Conservation (phyloP, 2,888 invertebrate genomes). For the Syrphus vitripennis region DNA sequence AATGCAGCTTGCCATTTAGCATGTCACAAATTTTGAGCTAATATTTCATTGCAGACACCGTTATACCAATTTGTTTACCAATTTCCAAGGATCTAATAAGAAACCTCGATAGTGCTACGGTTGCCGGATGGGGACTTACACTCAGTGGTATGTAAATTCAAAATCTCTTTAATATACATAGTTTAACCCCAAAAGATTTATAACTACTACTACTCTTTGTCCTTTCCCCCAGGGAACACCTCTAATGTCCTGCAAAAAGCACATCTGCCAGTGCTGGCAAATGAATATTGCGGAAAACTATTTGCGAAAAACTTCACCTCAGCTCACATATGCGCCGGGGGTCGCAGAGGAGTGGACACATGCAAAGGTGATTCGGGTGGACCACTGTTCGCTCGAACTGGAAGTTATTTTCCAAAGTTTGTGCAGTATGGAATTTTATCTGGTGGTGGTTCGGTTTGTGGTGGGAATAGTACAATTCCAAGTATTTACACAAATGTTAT, state of each 20-base stretch:
- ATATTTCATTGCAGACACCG: slow-evolving; percentile 27
- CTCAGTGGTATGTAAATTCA: slow-evolving; percentile 29
- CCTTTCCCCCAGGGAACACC: neutral
- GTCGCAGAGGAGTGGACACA: slow-evolving; percentile 3
- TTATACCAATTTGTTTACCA: slow-evolving; percentile 54
- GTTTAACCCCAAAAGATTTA: neutral
- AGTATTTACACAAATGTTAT: slow-evolving; percentile 57
- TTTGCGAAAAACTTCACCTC: slow-evolving; percentile 34
- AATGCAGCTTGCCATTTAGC: neutral
- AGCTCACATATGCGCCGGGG: slow-evolving; percentile 40
- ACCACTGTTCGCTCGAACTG: slow-evolving; percentile 31
- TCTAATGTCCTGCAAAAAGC: slow-evolving; percentile 39
- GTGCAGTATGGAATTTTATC: slow-evolving; percentile 52
- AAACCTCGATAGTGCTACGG: neutral
- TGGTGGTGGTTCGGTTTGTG: slow-evolving; percentile 19
- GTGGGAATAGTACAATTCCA: slow-evolving; percentile 42
- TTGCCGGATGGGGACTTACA: slow-evolving; percentile 59
- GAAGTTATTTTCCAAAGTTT: neutral
- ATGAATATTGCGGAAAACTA: slow-evolving; percentile 29
- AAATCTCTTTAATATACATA: neutral
- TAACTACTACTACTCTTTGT: neutral
- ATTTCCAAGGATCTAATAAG: slow-evolving; percentile 26
- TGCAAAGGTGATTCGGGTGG: slow-evolving; percentile 57
- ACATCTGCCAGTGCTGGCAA: slow-evolving; percentile 25
- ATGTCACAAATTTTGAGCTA: neutral